These are phyloP conservation scores for Conus ventricosus DNA, from an alignment of 1,140 invertebrate species.

Conservation along the genomic window DNA sequence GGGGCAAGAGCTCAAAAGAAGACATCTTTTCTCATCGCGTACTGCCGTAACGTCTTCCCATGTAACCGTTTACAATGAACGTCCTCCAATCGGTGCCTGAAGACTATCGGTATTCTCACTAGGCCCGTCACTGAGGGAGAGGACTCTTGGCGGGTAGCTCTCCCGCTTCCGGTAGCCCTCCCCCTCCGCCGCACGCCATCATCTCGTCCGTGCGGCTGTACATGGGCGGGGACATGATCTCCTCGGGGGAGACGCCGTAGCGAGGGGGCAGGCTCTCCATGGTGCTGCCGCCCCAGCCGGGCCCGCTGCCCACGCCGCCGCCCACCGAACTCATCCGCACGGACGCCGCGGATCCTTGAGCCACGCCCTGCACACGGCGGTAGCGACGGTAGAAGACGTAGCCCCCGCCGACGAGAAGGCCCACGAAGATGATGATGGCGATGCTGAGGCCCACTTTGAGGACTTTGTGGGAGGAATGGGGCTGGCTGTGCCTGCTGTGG, in stretches of 20 bases:
- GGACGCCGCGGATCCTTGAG: background rate
- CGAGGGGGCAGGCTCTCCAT: background rate
- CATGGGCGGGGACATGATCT: conserved; percentile 1
- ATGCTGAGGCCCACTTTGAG: background rate
- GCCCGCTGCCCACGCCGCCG: background rate
- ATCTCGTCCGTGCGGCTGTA: conserved; percentile 11
- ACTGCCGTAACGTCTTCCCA: too few species aligned
- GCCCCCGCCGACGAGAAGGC: conserved; percentile 8
- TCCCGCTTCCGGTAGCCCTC: background rate
- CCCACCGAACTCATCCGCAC: background rate
- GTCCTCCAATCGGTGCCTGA: too few species aligned
- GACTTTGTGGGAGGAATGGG: background rate
- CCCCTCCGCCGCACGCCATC: background rate
- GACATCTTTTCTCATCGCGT: too few species aligned
- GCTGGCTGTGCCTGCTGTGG: background rate
- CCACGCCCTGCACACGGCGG: background rate
- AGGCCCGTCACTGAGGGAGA: background rate
- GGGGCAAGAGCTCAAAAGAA: too few species aligned
- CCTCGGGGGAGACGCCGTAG: background rate
- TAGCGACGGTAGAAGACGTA: conserved; percentile 20
- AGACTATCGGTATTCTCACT: too few species aligned
- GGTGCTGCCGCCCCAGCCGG: background rate
- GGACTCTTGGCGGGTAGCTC: conserved; percentile 12
- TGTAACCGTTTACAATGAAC: too few species aligned
- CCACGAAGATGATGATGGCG: background rate